Evolutionary conservation across 2,888 invertebrate species (phyloP), one percentile per base, ranked within the genome.

Genomic region (Lasioglossum oenotherae): DNA sequence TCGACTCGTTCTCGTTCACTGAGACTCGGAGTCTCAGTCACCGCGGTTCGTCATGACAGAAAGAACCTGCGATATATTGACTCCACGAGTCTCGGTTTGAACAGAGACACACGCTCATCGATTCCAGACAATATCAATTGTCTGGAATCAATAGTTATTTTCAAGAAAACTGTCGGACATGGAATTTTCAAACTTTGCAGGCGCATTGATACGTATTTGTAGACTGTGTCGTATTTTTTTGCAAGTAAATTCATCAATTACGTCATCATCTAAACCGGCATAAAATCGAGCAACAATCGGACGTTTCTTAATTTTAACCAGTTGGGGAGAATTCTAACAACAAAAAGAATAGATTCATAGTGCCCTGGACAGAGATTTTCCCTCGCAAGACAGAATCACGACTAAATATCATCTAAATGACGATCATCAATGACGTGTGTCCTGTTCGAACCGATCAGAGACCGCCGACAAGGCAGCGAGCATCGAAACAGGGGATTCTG

Each of bases 1-100:
- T 69, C 23, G 23, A 69, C 35, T 69, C 69, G 67, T 35, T 67
- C 67, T 64, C 64, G 64, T 64, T 64, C 64, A 64, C 64, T 64
- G 64, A 69, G 69, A 69, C 35, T 69, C 69, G 69, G 69, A 12
- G 38, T 38, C 69, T 69, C 35, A 38, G 69, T 38, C 69, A 38
- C 69, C 69, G 69, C 69, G 69, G 35, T 69, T 69, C 69, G 69
- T 31, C 64, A 31, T 64, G 19, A 16, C 19, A 64, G 19, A 64
- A 64, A 3, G 64, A 35, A 35, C 64, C 64, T 64, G 64, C 64
- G 64, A 35, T 64, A 8, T 64, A 64, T 64, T 31, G 64, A 64
- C 5, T 27, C 64, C 14, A 31, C 4, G 8, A 64, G 64, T 31
- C 64, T 64, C 64, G 64, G 31, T 64, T 64, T 64, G 8, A 64